These are phyloP conservation scores for Stegastes partitus DNA, from an alignment of 2,113 vertebrate species.

Conservation along the genomic window DNA sequence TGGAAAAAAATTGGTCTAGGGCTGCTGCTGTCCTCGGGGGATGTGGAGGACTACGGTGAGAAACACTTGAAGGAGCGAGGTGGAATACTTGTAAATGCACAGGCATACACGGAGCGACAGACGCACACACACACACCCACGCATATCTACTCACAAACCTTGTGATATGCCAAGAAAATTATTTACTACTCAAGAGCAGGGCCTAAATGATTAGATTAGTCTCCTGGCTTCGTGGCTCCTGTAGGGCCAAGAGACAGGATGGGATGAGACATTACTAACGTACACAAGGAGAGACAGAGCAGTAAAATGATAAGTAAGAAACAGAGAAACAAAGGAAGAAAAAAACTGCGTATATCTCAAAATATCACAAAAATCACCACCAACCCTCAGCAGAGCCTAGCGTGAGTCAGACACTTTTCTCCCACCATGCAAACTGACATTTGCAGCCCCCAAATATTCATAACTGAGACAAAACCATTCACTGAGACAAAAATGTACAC, in stretches of 20 bases:
- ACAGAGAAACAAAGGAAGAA: constrained; percentile 9
- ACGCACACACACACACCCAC: background rate
- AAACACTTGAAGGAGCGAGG: constrained; percentile 26
- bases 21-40: constrained; percentile 51
- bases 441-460: constrained; percentile 28
- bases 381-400: background rate
- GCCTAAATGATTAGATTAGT: constrained; percentile 74
- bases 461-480: background rate
- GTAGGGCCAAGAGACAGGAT: constrained; percentile 24
- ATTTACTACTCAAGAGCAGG: constrained; percentile 61
- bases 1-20: constrained; percentile 24
- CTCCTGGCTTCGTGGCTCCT: constrained; percentile 52
- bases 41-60: constrained; percentile 17
- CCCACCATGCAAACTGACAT: constrained; percentile 13
- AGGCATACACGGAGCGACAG: constrained; percentile 12
- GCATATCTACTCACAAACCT: constrained; percentile 18
- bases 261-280: constrained; percentile 47
- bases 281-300: background rate
- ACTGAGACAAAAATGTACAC: constrained; percentile 3
- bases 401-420: constrained; percentile 53
- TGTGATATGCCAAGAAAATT: constrained; percentile 65
- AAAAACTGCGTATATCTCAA: background rate
- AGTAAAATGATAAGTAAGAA: constrained; percentile 11
- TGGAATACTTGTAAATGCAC: constrained; percentile 12
- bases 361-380: constrained; percentile 23